phyloP scores from a whole-genome alignment of 1,140 invertebrate genomes.

The Drosophila nannoptera region DNA sequence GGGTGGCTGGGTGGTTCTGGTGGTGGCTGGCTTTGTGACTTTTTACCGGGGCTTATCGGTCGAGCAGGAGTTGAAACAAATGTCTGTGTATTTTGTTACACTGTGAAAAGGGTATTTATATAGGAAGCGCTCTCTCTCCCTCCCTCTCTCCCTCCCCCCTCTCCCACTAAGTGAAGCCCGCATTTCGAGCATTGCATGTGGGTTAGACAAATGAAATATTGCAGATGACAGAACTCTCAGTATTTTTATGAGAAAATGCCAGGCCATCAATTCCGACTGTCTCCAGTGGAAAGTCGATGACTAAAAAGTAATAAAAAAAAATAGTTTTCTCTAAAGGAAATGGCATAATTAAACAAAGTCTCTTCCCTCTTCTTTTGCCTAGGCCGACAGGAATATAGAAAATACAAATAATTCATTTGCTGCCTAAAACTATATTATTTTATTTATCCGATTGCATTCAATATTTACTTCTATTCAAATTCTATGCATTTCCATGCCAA shows the following conservation, averaged over 20 bases:
- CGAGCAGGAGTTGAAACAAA: slow-evolving; percentile 37
- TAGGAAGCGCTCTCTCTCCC: slow-evolving; percentile 21
- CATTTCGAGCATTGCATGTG: slow-evolving; percentile 25
- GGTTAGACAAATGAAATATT: slow-evolving; percentile 46
- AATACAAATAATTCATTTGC: neutral
- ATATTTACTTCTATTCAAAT: no score
- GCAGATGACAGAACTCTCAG: slow-evolving; percentile 18
- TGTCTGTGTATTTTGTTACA: slow-evolving; percentile 27
- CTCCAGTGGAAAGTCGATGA: neutral
- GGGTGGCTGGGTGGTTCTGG: no score
- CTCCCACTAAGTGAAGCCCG: slow-evolving; percentile 30
- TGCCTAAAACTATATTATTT: neutral
- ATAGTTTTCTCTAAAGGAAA: slow-evolving; percentile 14
- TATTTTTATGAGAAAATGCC: slow-evolving; percentile 17
- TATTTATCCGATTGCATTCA: no score
- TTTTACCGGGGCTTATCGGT: slow-evolving; percentile 25
- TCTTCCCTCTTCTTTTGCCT: no score
- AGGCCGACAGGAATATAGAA: neutral
- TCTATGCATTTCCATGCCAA: no score
- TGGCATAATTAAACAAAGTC: slow-evolving; percentile 14
- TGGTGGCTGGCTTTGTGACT: slow-evolving; percentile 41
- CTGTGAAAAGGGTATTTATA: slow-evolving; percentile 43
- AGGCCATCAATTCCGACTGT: slow-evolving; percentile 10
- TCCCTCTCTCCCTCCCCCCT: no score
- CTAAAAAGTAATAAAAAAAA: neutral